These are phyloP conservation scores for Heliconius nattereri DNA, from an alignment of 1,140 invertebrate species.

Conservation along the genomic window DNA sequence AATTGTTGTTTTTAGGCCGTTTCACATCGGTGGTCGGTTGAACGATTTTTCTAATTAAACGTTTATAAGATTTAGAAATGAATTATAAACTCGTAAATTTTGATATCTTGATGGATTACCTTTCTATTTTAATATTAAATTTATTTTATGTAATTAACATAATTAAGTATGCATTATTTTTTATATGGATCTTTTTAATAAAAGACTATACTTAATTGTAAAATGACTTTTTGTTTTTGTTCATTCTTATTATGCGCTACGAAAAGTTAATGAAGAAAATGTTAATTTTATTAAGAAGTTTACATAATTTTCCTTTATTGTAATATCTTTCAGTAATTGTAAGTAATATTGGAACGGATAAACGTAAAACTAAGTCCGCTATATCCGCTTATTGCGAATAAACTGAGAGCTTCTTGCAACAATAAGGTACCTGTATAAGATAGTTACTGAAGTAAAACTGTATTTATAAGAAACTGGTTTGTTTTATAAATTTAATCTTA, in stretches of 20 bases:
- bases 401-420: constrained; percentile 7
- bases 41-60: constrained; percentile 35
- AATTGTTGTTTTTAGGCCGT: constrained; percentile 72
- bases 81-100: constrained; percentile 18
- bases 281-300: neutral
- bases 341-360: neutral
- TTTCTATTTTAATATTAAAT: neutral
- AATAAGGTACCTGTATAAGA: neutral
- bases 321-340: neutral
- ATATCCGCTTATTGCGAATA: constrained; percentile 7
- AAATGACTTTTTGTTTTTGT: too few relatives aligned
- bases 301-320: neutral
- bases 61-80: constrained; percentile 29
- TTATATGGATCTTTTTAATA: too few relatives aligned
- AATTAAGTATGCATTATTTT: too few relatives aligned
- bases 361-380: neutral
- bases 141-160: too few relatives aligned
- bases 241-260: neutral
- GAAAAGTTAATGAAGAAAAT: neutral
- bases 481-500: neutral
- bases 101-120: neutral
- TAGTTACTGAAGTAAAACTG: neutral
- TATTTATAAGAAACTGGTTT: neutral
- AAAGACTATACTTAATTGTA: too few relatives aligned
- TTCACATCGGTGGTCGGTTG: constrained; percentile 48